A percentile compares a stretch with the other conserved stretches of the same genome.
Evolutionary conservation across 2,113 vertebrate species (phyloP).

Genomic region (Cebidichthys violaceus): DNA sequence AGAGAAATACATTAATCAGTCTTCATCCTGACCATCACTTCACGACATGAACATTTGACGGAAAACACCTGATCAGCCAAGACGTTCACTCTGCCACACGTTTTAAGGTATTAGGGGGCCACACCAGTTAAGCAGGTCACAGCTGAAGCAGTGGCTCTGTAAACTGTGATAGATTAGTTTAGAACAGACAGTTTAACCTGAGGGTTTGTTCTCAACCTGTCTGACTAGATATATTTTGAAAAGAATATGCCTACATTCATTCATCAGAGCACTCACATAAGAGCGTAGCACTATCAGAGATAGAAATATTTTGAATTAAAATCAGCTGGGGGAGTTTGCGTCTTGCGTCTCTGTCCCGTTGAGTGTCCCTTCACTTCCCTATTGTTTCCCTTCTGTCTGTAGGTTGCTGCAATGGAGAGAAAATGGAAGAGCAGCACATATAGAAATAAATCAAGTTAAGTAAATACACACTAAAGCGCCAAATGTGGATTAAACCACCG

Average conservation of each 20-base stretch:
- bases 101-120: neutral
- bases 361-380: too few relatives aligned
- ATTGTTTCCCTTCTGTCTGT: neutral
- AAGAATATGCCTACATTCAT: neutral
- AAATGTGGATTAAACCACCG: neutral
- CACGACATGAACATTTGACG: neutral
- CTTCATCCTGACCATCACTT: neutral
- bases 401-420: neutral
- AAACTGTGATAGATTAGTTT: neutral
- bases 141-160: neutral
- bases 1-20: neutral
- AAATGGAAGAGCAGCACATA: neutral
- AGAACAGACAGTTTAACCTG: neutral
- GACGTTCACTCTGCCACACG: neutral
- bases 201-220: too few relatives aligned
- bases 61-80: neutral
- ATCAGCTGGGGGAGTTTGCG: too few relatives aligned
- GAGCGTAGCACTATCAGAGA: neutral
- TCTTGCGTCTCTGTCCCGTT: too few relatives aligned
- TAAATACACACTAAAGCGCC: neutral
- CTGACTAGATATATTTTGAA: too few relatives aligned
- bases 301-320: neutral
- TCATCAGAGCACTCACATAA: neutral
- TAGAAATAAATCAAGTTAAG: neutral
- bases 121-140: neutral